Evolutionary conservation across 2,113 vertebrate species (phyloP), one percentile per base, ranked within the genome.

Genomic region (Lampris incognitus): DNA sequence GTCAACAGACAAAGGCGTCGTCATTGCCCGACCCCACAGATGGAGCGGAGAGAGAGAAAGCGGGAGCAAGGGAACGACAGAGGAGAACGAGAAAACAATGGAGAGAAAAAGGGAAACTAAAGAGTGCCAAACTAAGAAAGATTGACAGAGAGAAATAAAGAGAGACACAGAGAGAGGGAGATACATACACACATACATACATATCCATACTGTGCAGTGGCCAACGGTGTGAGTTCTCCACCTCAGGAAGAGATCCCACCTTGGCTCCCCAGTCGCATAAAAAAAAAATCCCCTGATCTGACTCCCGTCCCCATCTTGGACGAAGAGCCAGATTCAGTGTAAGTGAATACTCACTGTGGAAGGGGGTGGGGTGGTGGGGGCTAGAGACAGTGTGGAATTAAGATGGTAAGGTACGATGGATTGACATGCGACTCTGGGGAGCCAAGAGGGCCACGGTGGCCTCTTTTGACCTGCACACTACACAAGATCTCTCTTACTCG

Each of bases 391-490:
- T 38, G 9, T 48, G 58, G 72, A 75, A 83, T 88, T 76, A 78
- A 87, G 85, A 82, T 39, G 58, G 79, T 60, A 72, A 81, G 74
- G 72, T 81, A 11, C 67, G 83, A 85, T 66, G 85, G 66, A 65
- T 49, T 69, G 85, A 85, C 59, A 71, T 83, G 66, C n/a, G 57
- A 75, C 78, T 71, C 78, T 11, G 42, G 58, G 36, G 78, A 59
- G 60, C 60, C 39, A 62, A 62, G n/a, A 37, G 76, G 69, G 66
- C 52, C 37, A n/a, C 38, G 51, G 24, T 3, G 24, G 57, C 66
- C 71, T 83, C 64, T 56, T 56, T 36, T 76, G 58, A 79, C 73
- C 41, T 37, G 2, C 67, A 75, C 48, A 69, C 68, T 48, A 56
- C 74, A 67, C 5, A 24, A 66, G 65, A 72, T 61, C 51, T 78